Evolutionary conservation across 2,113 vertebrate species (phyloP), one percentile per base, ranked within the genome.

Genomic region (Trichechus manatus): DNA sequence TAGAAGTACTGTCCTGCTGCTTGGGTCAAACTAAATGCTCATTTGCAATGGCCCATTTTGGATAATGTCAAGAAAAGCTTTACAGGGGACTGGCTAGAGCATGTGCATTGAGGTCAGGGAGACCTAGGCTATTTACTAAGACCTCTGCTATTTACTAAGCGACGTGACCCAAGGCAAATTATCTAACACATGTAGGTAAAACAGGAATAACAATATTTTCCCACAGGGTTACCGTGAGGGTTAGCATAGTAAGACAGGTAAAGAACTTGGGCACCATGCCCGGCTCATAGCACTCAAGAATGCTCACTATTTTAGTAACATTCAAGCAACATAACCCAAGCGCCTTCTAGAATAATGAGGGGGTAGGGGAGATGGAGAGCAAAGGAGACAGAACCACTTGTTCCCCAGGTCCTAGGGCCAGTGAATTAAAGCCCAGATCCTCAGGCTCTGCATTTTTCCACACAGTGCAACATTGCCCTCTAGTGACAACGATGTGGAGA

Each of bases 381-480:
- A 75, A 82, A 87, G 56, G 63, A 74, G 50, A 79, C 0, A 23
- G 70, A 8, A 84, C 3, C 44, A 3, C 9, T 84, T 39, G 25
- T 83, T 27, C 47, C 27, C 29, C 13, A 74, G 42, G 42, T 53
- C 56, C 22, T 74, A 29, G 33, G 17, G 4, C 20, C 74, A 23
- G 27, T 39, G 47, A 89, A 81, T 63, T 81, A 89, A 87, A 96
- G 29, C 25, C 3, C 0, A 33, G 42, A 85, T 11, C n/a, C 27
- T 79, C 61, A 22, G 39, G 53, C 6, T 59, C 78, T 17, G 19
- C 64, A 47, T 92, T 95, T 85, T 75, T 25, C 89, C 88, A 85
- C 42, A 4, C 36, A 0, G 98, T 72, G 42, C 96, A 97, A 97
- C 93, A 96, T 96, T 97, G 97, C 97, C 98, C 97, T 97, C 98